Evolutionary conservation across 2,797 vertebrate genomes (phyloP), one percentile per base, ranked within the genome.

Genomic region (Ibycter americanus): DNA sequence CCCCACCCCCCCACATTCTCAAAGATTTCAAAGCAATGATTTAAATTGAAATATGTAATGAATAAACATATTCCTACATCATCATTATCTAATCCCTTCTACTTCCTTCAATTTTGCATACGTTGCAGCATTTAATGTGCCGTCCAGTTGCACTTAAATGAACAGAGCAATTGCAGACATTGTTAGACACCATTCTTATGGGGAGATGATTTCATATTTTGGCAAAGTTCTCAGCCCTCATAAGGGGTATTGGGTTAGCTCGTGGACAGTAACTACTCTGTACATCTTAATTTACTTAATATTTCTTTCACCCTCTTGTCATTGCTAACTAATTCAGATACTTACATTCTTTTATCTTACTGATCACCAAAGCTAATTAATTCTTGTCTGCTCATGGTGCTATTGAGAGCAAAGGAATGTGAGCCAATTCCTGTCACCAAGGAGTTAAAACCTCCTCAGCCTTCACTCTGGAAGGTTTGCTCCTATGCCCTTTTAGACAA

Each of bases 401-500:
- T 96, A 88, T 96, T 97, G 90, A 92, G 95, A 96, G 95, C 78
- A 97, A 97, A 93, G 91, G 93, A 94, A 97, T 96, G 87, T 87
- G 78, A 32, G 80, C 84, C 96, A 97, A 79, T 84, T 94, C 89
- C 87, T 92, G 86, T 95, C 91, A 97, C 76, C 96, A 98, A 98
- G 74, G 95, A 98, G 97, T 98, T 98, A 98, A 98, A 97, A 95
- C 90, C 56, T 96, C 91, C 84, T 96, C 92, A 97, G 93, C 87
- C 93, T 97, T 97, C 91, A 97, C 93, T 96, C 92, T 93, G 87
- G 93, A 98, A 98, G 97, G 95, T 98, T 98, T 98, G 96, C 91
- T 97, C 83, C 96, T 98, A 95, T 98, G 97, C 97, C 97, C 97
- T 98, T 97, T 96, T 96, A 97, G 95, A 98, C 97, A 98, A 98